Evolutionary conservation across 2,888 invertebrate genomes (phyloP).

Genomic region (Stramonita haemastoma): DNA sequence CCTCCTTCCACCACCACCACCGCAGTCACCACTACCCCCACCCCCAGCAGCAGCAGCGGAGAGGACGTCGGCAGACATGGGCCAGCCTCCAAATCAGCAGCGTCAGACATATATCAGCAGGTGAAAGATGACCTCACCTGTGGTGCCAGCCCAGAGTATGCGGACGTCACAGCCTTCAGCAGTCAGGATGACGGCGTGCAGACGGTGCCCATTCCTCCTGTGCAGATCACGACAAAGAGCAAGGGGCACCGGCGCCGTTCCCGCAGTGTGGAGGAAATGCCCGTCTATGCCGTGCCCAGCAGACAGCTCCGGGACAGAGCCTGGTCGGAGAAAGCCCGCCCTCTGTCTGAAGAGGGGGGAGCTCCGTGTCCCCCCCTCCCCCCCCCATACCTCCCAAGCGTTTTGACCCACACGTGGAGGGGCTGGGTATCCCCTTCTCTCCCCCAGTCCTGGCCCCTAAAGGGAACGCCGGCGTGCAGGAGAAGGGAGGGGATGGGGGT

Average conservation of each 20-base stretch:
- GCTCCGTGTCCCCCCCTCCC: conserved; percentile 5
- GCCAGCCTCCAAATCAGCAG: neutral
- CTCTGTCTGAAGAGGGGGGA: neutral
- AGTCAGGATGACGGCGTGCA: neutral
- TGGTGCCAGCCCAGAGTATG: neutral
- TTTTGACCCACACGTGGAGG: conserved; percentile 31
- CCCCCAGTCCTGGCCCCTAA: neutral
- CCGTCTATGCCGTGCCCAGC: conserved; percentile 29
- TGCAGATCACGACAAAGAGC: neutral
- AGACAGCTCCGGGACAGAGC: neutral
- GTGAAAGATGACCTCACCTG: conserved; percentile 1
- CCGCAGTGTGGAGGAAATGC: conserved; percentile 33
- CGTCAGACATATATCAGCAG: neutral
- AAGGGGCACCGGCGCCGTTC: conserved; percentile 30
- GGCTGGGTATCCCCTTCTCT: conserved; percentile 16
- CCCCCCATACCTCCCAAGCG: conserved; percentile 32
- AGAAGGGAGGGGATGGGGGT: neutral
- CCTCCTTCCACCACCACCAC: neutral
- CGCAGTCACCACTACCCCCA: neutral
- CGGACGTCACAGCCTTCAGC: neutral
- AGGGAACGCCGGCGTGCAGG: neutral
- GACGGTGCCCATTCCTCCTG: neutral
- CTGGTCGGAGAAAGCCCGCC: neutral
- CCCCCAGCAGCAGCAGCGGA: neutral
- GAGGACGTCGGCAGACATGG: neutral